A percentile compares a stretch with the other conserved stretches of the same genome.
Conservation (phyloP, 2,113 vertebrate genomes). For the Oxyruncus cristatus region DNA sequence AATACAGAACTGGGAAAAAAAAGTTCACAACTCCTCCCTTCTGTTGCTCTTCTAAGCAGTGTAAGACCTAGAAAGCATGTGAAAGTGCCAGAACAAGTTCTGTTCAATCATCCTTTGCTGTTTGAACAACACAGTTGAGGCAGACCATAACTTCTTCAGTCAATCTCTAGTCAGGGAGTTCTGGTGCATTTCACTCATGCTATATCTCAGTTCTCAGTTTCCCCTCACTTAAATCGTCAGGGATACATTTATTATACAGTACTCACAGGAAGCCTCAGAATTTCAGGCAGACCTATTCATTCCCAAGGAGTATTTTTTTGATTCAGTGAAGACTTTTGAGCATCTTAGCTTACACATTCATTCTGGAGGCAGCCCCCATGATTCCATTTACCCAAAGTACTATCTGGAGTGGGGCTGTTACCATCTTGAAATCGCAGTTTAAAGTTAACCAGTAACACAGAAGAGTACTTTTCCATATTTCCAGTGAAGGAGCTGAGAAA, state of each 20-base stretch:
- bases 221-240: not conserved
- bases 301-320: not conserved
- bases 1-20: not conserved
- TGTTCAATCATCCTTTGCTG: not conserved
- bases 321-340: not conserved
- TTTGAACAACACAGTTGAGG: not conserved
- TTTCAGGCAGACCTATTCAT: constrained; percentile 33
- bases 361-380: constrained; percentile 29
- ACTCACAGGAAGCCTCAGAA: constrained; percentile 10
- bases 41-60: not conserved
- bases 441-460: constrained; percentile 23
- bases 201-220: not conserved
- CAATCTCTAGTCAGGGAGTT: not conserved
- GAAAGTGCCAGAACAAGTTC: not conserved
- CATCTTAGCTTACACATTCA: constrained; percentile 27
- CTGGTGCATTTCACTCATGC: not conserved
- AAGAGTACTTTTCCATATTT: constrained; percentile 65
- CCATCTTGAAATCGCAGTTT: constrained; percentile 70
- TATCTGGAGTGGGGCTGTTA: constrained; percentile 70
- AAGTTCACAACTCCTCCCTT: not conserved
- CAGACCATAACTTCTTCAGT: not conserved
- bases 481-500: constrained; percentile 44
- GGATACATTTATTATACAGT: not conserved
- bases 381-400: constrained; percentile 25
- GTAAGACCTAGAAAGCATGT: not conserved